phyloP scores from a whole-genome alignment of 2,797 vertebrate genomes.

The Euphonia xanthogaster region DNA sequence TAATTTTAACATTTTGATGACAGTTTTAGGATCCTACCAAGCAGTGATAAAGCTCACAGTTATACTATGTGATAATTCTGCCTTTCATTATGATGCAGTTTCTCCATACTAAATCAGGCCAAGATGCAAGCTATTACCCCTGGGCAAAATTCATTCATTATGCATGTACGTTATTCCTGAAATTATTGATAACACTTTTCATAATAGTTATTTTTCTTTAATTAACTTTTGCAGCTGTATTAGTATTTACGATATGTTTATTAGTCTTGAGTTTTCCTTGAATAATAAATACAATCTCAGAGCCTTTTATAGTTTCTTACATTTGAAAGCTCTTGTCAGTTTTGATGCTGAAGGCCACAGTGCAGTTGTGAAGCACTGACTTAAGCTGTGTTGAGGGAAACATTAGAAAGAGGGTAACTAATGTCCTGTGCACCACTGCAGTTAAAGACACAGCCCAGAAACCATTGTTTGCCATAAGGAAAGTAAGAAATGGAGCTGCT shows the following conservation, averaged over 20 bases:
- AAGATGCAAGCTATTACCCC: constrained; percentile 84
- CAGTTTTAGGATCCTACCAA: constrained; percentile 75
- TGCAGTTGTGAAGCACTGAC: background rate
- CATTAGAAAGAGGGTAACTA: background rate
- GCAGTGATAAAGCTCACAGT: constrained; percentile 74
- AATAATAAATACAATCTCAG: constrained; percentile 69
- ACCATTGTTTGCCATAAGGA: background rate
- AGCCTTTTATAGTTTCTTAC: constrained; percentile 5
- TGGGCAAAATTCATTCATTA: constrained; percentile 89
- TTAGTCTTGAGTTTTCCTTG: constrained; percentile 79
- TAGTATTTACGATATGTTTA: constrained; percentile 86
- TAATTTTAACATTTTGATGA: constrained; percentile 71
- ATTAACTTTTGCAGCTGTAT: constrained; percentile 87
- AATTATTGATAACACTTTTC: constrained; percentile 92
- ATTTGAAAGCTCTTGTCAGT: constrained; percentile 57
- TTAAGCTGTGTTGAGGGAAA: background rate
- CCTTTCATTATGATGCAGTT: constrained; percentile 81
- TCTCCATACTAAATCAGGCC: constrained; percentile 82
- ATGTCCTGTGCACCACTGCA: background rate
- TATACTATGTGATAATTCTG: constrained; percentile 84
- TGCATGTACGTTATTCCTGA: constrained; percentile 88
- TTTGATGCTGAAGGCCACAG: constrained; percentile 44
- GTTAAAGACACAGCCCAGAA: background rate
- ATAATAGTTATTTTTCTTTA: constrained; percentile 89
- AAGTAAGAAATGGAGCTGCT: background rate